Evolutionary conservation across 2,888 invertebrate genomes (phyloP), one percentile per base, ranked within the genome.

Genomic region (Acholoe squamosa): DNA sequence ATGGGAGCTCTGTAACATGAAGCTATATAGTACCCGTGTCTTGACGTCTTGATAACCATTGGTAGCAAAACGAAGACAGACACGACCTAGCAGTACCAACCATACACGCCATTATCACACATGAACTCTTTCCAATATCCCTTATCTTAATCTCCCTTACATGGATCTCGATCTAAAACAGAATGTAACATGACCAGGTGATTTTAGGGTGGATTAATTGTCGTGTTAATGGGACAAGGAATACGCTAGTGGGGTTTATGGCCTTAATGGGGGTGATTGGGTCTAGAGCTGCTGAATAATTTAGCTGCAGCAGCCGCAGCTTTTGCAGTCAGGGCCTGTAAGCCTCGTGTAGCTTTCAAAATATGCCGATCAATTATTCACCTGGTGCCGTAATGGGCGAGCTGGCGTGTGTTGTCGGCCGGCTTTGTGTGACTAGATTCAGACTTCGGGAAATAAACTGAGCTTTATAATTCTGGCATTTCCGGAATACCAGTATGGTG

Each of bases 341-440:
- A 80, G 34, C 34, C 25, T n/a, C 80, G 5, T 80, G 80, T 80
- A 80, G 34, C 80, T 80, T 80, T 33, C 80, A 80, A 80, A 80
- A 43, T 80, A 80, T n/a, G 33, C 5, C 80, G 22, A 43, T 80
- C 80, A 80, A 80, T 80, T 80, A 80, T 80, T 80, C 80, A 80
- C 76, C 61, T 3, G 22, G 61, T 61, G 5, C 61, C 61, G 61
- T 61, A 61, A 61, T 61, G 61, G 61, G n/a, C 14, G 22, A 61
- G 61, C 22, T 16, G 28, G 76, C 76, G 76, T 76, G 3, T 61
- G 1, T 61, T 19, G 61, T 19, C 5, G 61, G 61, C 22, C 3
- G 61, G 19, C 22, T 3, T 61, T 61, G 61, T 61, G 22, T n/a
- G 19, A 61, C 61, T 19, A 19, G 61, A 19, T n/a, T 61, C 14